Base-by-base conservation (phyloP, 2,797 vertebrate genomes). In the Gallinago stenura region DNA sequence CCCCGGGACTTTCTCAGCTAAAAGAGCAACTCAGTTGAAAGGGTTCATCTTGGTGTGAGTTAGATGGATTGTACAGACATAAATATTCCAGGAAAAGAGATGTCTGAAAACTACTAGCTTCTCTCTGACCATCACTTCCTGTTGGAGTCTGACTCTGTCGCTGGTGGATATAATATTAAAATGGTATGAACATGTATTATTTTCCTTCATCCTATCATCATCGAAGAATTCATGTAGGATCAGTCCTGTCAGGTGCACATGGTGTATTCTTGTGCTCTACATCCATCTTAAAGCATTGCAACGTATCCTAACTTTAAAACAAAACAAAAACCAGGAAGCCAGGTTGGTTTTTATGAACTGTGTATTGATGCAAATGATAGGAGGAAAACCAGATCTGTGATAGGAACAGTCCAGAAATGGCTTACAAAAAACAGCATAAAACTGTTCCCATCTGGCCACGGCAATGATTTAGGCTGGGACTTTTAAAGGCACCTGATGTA, bases 401-500 rank as follows among this genome's bases (percentile, higher is more conserved):
- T 3, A 79, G 26, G 15, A 94, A 50, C 18, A 45, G 45, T 64
- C 13, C 71, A 65, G 57, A 64, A 90, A 81, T 41, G 30, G 33
- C 19, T 85, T 78, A 48, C 17, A 83, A 62, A 78, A 91, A 60
- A n/a, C 56, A 83, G 33, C 26, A 78, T 75, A 76, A 89, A 94
- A 64, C 14, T 50, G 12, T 50, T 92, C 41, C 94, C 70, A 43
- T 87, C 57, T 91, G 87, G 76, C 72, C 43, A 15, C 33, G 60
- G 51, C 75, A 87, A 33, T 16, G 28, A 64, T 87, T 83, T 72
- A 90, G 62, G 22, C 76, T 65, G 33, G 22, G 41, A 75, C 69
- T 93, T 95, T 87, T 92, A 83, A 90, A 64, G 69, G 60, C 77
- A 93, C 85, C 89, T 94, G 51, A 82, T 82, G 28, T 26, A 84